Conservation (phyloP, 2,797 vertebrate species). For the Pangasius macronema region DNA sequence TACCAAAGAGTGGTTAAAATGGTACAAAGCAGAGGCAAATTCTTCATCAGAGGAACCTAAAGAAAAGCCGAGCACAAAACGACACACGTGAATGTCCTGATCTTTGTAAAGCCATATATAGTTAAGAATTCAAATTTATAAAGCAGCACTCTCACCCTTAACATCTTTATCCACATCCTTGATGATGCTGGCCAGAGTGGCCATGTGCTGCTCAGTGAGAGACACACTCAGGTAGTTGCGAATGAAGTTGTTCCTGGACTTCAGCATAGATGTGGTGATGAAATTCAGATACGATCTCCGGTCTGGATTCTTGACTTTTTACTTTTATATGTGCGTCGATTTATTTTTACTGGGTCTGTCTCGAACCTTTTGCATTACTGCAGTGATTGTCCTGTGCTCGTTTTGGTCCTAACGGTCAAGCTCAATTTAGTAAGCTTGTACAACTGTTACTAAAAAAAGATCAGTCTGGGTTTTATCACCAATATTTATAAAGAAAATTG, state of each 20-base stretch:
- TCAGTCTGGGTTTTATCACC: background rate
- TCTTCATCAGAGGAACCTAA: slow-evolving; percentile 93
- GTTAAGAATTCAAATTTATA: background rate
- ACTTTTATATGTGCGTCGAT: too few relatives aligned
- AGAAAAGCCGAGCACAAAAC: slow-evolving; percentile 16
- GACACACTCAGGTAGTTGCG: slow-evolving; percentile 98
- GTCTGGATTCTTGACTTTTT: too few relatives aligned
- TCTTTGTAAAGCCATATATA: background rate
- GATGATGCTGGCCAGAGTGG: slow-evolving; percentile 94
- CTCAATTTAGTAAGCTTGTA: background rate
- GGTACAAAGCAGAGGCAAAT: slow-evolving; percentile 93
- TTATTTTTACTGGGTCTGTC: too few relatives aligned
- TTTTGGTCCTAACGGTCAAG: background rate
- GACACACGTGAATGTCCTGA: background rate
- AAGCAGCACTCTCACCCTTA: slow-evolving; percentile 79
- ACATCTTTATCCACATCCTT: slow-evolving; percentile 98
- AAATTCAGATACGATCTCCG: too few relatives aligned
- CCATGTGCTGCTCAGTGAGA: slow-evolving; percentile 96
- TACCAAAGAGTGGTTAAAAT: slow-evolving; percentile 96
- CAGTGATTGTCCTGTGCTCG: background rate
- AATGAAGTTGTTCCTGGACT: slow-evolving; percentile 97
- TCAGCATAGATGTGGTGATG: slow-evolving; percentile 95
- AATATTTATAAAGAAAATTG: background rate
- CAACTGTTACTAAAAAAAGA: too few relatives aligned
- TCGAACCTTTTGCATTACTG: background rate